These are phyloP conservation scores for Bombus affinis DNA, from an alignment of 1,140 invertebrate species.

Conservation along the genomic window DNA sequence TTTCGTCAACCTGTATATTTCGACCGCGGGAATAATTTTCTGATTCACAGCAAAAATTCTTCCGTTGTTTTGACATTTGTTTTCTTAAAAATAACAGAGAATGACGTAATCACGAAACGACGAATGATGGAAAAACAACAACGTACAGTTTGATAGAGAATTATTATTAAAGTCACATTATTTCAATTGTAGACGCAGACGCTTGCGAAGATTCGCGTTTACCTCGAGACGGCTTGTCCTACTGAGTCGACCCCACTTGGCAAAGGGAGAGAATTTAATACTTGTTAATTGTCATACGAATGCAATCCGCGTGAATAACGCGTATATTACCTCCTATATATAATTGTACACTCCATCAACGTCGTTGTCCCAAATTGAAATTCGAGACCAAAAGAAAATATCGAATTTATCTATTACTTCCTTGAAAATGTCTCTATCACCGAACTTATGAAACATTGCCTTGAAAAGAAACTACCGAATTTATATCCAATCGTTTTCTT, in stretches of 20 bases:
- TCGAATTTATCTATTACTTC: not conserved
- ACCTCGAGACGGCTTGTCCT: slow-evolving; percentile 52
- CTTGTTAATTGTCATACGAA: slow-evolving; percentile 62
- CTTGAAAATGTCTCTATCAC: not conserved
- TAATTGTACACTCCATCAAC: not conserved
- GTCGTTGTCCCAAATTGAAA: not conserved
- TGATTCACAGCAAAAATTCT: not conserved
- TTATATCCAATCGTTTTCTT: too few species aligned
- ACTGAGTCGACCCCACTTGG: slow-evolving; percentile 55
- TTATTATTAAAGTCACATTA: not conserved
- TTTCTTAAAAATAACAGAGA: not conserved
- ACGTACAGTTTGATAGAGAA: not conserved
- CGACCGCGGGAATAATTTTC: not conserved
- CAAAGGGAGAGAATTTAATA: slow-evolving; percentile 56
- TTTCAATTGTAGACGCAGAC: not conserved
- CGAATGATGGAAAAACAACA: not conserved
- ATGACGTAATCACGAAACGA: not conserved
- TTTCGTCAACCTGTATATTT: not conserved
- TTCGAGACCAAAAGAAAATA: not conserved
- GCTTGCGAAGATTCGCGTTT: slow-evolving; percentile 18
- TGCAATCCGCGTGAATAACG: slow-evolving; percentile 25
- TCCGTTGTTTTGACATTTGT: not conserved
- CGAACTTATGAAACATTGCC: not conserved
- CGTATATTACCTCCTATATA: slow-evolving; percentile 5
- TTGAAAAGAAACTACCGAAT: too few species aligned